Evolutionary conservation across 2,797 vertebrate species (phyloP).

Genomic region (Paedocypris micromegethes): DNA sequence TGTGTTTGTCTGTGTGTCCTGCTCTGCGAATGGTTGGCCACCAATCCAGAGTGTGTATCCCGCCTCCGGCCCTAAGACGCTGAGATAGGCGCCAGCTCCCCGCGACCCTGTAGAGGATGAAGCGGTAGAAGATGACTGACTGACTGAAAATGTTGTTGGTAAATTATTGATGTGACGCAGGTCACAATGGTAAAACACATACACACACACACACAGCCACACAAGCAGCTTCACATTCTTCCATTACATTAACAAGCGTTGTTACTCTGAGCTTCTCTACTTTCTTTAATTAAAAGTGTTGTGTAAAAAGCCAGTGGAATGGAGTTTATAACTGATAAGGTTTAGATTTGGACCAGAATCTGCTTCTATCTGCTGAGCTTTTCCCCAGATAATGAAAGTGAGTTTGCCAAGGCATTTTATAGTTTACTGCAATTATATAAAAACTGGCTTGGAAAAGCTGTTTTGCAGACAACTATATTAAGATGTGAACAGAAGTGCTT

Average conservation of each 20-base stretch:
- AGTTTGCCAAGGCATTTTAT: neutral
- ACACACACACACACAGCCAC: constrained; percentile 3
- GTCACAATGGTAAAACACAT: neutral
- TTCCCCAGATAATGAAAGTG: neutral
- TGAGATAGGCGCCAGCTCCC: too few species aligned
- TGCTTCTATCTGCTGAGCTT: neutral
- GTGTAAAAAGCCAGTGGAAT: constrained; percentile 5
- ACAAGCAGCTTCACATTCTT: constrained; percentile 5
- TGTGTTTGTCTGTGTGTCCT: too few species aligned
- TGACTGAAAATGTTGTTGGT: too few species aligned
- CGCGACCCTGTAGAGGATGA: too few species aligned
- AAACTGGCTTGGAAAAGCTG: neutral
- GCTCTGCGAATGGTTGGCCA: too few species aligned
- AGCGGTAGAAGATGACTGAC: too few species aligned
- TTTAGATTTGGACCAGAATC: constrained; percentile 11
- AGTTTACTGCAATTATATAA: neutral
- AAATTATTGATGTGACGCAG: neutral
- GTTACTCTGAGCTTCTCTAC: neutral
- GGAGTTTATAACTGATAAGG: neutral
- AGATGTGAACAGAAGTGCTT: too few species aligned
- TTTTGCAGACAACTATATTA: too few species aligned
- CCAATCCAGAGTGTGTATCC: too few species aligned
- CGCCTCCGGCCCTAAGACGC: too few species aligned
- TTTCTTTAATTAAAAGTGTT: constrained; percentile 18
- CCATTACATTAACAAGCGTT: constrained; percentile 7